These are phyloP conservation scores for Nanorana parkeri DNA, from an alignment of 2,113 vertebrate genomes.

Conservation along the genomic window DNA sequence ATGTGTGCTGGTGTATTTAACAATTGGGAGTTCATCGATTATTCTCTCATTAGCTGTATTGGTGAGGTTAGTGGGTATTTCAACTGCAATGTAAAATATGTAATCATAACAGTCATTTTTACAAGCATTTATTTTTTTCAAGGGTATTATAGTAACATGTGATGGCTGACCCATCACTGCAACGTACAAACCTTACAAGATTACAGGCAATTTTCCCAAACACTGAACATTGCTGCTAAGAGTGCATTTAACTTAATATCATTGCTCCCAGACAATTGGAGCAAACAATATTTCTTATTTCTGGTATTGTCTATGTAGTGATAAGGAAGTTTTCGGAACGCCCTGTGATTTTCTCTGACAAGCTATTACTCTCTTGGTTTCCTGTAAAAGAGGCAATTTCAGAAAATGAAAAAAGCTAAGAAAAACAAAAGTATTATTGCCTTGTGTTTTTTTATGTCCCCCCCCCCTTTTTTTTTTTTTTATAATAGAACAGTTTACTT, in stretches of 20 bases:
- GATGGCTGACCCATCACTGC: slow-evolving; percentile 2
- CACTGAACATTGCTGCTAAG: background rate
- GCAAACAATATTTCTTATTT: slow-evolving; percentile 39
- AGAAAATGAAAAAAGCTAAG: slow-evolving; percentile 35
- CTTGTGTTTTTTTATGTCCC: background rate
- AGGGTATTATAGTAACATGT: slow-evolving; percentile 34
- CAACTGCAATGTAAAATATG: no score
- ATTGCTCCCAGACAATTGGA: slow-evolving; percentile 14
- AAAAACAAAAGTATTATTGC: slow-evolving; percentile 47
- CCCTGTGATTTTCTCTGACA: slow-evolving; percentile 55
- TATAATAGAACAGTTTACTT: background rate
- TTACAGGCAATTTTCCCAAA: slow-evolving; percentile 31
- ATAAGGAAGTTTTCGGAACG: slow-evolving; percentile 26
- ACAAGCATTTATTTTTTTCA: no score
- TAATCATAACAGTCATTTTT: background rate
- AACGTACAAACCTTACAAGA: background rate
- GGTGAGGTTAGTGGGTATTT: no score
- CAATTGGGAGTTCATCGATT: no score
- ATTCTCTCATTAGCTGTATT: no score
- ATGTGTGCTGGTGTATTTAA: no score
- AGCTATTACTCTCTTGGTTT: slow-evolving; percentile 49
- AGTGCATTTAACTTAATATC: slow-evolving; percentile 42
- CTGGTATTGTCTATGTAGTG: slow-evolving; percentile 44
- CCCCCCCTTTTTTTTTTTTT: background rate
- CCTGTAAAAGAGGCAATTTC: slow-evolving; percentile 39